These are phyloP conservation scores for Neolamprologus falcicula DNA, from an alignment of 2,113 vertebrate genomes.

Conservation along the genomic window DNA sequence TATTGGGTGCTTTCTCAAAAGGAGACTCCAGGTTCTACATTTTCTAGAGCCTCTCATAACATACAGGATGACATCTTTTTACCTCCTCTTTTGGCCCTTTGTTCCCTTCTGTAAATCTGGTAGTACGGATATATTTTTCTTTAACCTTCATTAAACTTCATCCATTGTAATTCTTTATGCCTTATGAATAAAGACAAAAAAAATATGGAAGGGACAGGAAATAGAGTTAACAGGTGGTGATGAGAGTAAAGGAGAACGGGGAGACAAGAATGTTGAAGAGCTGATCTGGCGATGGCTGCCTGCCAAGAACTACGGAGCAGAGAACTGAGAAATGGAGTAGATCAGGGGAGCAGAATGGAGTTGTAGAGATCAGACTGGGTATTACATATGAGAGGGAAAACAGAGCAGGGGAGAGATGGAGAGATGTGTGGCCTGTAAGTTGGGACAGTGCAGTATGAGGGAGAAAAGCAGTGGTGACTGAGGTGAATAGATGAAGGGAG, in stretches of 20 bases:
- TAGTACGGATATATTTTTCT: background rate
- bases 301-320: background rate
- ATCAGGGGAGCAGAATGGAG: constrained; percentile 4
- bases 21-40: constrained; percentile 13
- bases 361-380: constrained; percentile 19
- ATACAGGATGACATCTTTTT: background rate
- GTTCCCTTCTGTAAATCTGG: background rate
- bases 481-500: background rate
- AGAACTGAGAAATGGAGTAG: constrained; percentile 4
- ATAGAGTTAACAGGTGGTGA: constrained; percentile 21
- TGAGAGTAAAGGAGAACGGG: background rate
- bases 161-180: background rate
- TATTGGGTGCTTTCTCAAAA: constrained; percentile 6
- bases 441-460: background rate
- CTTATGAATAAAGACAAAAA: background rate
- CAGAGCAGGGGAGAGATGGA: background rate
- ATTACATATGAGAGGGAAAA: constrained; percentile 22
- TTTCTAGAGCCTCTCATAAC: constrained; percentile 1
- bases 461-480: background rate
- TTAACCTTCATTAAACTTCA: background rate
- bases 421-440: background rate
- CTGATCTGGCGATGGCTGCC: constrained; percentile 14
- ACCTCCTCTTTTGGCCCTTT: background rate
- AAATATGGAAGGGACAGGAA: background rate
- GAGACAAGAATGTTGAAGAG: background rate